Conservation (phyloP, 53 echinoderm and acorn worm species). For the Henricia sp. region DNA sequence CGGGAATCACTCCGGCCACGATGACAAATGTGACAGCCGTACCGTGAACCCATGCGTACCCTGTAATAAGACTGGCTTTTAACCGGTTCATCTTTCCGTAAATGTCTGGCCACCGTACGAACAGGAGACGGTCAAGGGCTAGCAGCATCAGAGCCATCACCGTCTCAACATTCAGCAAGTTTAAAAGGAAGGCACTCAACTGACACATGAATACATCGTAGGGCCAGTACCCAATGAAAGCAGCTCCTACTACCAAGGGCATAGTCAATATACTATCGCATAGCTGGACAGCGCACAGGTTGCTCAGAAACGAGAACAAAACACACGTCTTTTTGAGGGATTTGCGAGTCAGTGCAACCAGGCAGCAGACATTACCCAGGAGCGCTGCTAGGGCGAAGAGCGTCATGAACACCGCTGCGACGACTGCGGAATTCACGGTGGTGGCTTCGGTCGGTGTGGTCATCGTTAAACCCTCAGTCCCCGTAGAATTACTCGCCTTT, state of each 20-base stretch:
- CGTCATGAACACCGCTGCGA: constrained; percentile 67
- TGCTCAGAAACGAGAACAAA: constrained; percentile 70
- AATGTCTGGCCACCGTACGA: constrained; percentile 54
- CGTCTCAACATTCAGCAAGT: constrained; percentile 71
- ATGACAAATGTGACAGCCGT: constrained; percentile 68
- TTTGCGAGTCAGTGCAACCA: constrained; percentile 70
- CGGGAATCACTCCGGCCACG: constrained; percentile 65
- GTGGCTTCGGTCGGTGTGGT: not conserved
- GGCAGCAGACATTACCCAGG: constrained; percentile 70
- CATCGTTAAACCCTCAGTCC: not conserved
- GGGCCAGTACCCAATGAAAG: constrained; percentile 71
- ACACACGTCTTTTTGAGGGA: constrained; percentile 52
- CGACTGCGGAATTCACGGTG: constrained; percentile 9
- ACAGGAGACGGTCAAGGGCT: constrained; percentile 74
- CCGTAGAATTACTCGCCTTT: too few species aligned
- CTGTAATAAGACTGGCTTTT: constrained; percentile 65
- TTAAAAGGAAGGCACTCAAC: constrained; percentile 80
- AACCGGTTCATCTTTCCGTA: constrained; percentile 63
- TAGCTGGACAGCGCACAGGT: constrained; percentile 69
- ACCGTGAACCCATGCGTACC: constrained; percentile 75
- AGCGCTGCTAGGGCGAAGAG: constrained; percentile 66
- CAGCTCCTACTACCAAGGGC: constrained; percentile 66
- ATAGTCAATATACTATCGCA: constrained; percentile 74
- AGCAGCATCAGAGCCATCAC: constrained; percentile 70
- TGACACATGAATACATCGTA: constrained; percentile 72